Conservation (phyloP, 2,797 vertebrate genomes). For the Myiotriccus ornatus region DNA sequence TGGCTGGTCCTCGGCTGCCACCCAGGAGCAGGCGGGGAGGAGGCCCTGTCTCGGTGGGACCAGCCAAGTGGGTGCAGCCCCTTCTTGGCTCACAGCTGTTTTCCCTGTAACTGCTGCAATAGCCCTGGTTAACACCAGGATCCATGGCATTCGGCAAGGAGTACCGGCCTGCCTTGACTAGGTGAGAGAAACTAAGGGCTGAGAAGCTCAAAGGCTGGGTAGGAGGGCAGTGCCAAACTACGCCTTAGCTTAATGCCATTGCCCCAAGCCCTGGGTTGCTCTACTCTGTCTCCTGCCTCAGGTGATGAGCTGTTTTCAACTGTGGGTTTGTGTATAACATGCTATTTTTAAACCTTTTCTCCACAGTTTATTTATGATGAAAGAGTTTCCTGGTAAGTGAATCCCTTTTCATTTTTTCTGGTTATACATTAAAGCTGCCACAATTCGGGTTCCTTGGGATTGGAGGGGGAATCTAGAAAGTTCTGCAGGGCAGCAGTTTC, state of each 20-base stretch:
- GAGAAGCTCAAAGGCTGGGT: not conserved
- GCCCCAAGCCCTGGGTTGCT: not conserved
- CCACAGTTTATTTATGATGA: conserved; percentile 95
- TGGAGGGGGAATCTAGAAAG: not conserved
- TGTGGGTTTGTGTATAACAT: not conserved
- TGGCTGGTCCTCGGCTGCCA: rapidly evolving
- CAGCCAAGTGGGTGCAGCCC: not conserved
- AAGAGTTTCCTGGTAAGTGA: conserved; percentile 91
- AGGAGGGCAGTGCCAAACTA: not conserved
- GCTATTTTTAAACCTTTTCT: conserved; percentile 33
- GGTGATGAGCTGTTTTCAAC: not conserved
- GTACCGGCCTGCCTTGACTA: not conserved
- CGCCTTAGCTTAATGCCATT: not conserved
- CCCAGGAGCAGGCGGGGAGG: rapidly evolving
- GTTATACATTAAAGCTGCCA: not conserved
- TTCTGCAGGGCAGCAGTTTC: not conserved
- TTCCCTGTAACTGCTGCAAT: not conserved
- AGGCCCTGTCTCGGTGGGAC: rapidly evolving
- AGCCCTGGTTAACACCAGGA: not conserved
- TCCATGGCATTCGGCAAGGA: not conserved
- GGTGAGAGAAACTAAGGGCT: not conserved
- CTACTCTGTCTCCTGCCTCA: not conserved
- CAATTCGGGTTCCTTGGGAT: not conserved
- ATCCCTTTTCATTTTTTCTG: not conserved
- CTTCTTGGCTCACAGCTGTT: not conserved